Conservation (phyloP, 2,888 invertebrate genomes). For the Cheilosia vulpina region DNA sequence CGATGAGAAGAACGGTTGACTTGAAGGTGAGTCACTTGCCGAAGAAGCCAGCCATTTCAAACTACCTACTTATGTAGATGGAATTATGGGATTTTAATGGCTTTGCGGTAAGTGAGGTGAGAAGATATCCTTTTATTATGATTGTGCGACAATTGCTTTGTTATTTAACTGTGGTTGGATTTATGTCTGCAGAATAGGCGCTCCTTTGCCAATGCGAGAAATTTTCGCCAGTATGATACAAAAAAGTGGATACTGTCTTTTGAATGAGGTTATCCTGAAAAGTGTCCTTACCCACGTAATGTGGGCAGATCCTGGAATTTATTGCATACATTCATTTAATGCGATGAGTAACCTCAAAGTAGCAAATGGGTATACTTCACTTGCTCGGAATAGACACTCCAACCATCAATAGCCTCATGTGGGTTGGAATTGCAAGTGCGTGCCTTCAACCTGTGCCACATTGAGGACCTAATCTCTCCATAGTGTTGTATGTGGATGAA, state of each 20-base stretch:
- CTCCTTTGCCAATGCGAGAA: neutral
- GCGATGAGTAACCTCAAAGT: too few relatives aligned
- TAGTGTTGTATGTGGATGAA: too few relatives aligned
- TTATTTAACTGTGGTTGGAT: conserved; percentile 7
- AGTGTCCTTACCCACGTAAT: neutral
- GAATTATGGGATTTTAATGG: conserved; percentile 61
- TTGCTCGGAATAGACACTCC: too few relatives aligned
- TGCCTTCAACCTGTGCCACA: too few relatives aligned
- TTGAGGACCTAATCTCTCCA: too few relatives aligned
- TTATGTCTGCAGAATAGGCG: conserved; percentile 25
- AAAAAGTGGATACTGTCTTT: too few relatives aligned
- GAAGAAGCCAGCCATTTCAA: neutral
- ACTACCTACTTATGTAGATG: conserved; percentile 17
- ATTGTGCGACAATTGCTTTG: conserved; percentile 35
- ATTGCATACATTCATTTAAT: conserved; percentile 2
- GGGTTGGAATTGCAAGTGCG: too few relatives aligned
- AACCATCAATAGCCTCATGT: too few relatives aligned
- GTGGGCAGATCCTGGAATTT: conserved; percentile 11
- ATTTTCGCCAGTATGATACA: too few relatives aligned
- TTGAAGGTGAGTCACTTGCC: conserved; percentile 15
- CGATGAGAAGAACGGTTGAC: conserved; percentile 8
- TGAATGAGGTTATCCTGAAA: too few relatives aligned
- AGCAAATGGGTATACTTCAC: too few relatives aligned
- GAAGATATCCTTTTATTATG: conserved; percentile 46
- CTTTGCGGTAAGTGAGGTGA: conserved; percentile 37